Percentiles rank a stretch among this genome's conserved stretches.
These are phyloP conservation scores for Bostrychus sinensis DNA, from an alignment of 2,113 vertebrate species.

Conservation along the genomic window DNA sequence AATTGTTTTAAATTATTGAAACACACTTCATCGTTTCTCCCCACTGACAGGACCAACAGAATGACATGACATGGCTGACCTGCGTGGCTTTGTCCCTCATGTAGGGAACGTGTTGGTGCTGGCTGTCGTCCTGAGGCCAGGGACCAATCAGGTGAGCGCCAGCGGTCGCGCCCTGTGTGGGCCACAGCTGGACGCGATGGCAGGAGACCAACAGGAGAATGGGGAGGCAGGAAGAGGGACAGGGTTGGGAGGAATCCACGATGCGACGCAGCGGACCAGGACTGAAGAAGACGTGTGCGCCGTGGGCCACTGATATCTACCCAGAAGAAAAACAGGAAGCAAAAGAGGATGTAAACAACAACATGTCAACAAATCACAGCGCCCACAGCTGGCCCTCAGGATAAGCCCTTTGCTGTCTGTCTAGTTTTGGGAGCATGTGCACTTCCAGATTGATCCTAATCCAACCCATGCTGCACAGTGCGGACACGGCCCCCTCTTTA, in stretches of 20 bases:
- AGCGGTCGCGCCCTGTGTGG: slow-evolving; percentile 90
- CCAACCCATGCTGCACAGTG: slow-evolving; percentile 43
- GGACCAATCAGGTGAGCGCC: slow-evolving; percentile 93
- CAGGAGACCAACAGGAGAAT: slow-evolving; percentile 72
- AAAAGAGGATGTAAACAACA: slow-evolving; percentile 45
- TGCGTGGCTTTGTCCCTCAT: slow-evolving; percentile 98
- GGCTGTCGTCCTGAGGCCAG: slow-evolving; percentile 94
- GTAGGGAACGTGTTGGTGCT: slow-evolving; percentile 86
- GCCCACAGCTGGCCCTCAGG: slow-evolving; percentile 50
- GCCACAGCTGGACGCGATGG: slow-evolving; percentile 83
- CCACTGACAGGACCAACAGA: not conserved
- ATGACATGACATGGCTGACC: slow-evolving; percentile 72
- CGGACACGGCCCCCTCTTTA: slow-evolving; percentile 35
- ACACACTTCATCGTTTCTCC: too few relatives aligned
- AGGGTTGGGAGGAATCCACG: slow-evolving; percentile 58
- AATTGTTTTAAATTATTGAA: too few relatives aligned
- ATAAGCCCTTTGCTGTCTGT: slow-evolving; percentile 53
- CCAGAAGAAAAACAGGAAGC: slow-evolving; percentile 24
- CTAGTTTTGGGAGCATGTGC: slow-evolving; percentile 27
- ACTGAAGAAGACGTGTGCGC: slow-evolving; percentile 32
- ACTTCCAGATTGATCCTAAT: slow-evolving; percentile 60
- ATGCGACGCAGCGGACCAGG: slow-evolving; percentile 17
- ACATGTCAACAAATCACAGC: slow-evolving; percentile 54
- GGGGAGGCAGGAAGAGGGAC: slow-evolving; percentile 31
- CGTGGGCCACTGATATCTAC: slow-evolving; percentile 59